These are phyloP conservation scores for Catocala fraxini DNA, from an alignment of 2,888 invertebrate genomes.

Conservation along the genomic window DNA sequence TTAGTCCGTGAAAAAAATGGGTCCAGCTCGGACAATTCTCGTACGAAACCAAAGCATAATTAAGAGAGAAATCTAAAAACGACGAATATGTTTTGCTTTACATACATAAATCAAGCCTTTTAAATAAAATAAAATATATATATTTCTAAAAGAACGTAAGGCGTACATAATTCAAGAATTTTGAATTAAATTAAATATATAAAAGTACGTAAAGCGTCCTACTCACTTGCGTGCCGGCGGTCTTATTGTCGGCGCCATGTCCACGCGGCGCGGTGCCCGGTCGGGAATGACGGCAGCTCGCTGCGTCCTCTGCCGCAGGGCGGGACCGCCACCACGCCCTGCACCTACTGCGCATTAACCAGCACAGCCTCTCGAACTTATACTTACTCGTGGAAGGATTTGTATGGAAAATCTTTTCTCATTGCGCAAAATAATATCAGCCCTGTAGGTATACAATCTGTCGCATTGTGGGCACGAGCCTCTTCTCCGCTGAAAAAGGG, in stretches of 20 bases:
- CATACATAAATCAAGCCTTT: no score
- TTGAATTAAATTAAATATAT: constrained; percentile 3
- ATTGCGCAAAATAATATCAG: no score
- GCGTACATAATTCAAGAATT: not conserved
- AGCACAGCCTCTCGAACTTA: not conserved
- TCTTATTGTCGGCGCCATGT: constrained; percentile 81
- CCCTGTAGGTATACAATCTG: no score
- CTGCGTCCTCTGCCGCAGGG: constrained; percentile 12
- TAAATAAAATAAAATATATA: constrained; percentile 4
- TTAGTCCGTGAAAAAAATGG: no score
- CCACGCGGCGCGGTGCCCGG: constrained; percentile 78
- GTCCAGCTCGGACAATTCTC: no score
- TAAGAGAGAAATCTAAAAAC: no score
- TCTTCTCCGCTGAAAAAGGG: no score
- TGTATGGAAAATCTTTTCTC: no score
- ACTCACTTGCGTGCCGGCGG: constrained; percentile 84
- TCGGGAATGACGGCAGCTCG: constrained; percentile 62
- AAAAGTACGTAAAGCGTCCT: constrained; percentile 35
- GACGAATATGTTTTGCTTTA: no score
- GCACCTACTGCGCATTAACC: not conserved
- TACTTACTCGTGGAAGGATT: not conserved
- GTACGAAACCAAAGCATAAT: no score
- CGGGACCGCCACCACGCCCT: constrained; percentile 42
- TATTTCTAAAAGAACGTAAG: constrained; percentile 16
- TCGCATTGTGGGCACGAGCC: no score